Evolutionary conservation across 2,888 invertebrate genomes (phyloP), one percentile per base, ranked within the genome.

Genomic region (Gryllus longicercus): DNA sequence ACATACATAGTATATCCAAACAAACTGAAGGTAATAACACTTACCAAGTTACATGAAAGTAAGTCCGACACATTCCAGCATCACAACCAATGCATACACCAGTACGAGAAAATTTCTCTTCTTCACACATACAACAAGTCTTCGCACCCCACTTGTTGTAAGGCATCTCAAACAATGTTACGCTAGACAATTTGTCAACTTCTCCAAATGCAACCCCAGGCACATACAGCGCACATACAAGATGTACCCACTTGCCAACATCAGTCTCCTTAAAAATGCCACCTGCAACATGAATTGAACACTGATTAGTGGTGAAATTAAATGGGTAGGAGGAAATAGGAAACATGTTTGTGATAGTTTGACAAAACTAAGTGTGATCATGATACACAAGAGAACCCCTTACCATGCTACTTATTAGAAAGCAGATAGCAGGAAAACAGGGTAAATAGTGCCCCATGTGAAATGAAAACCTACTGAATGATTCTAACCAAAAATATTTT

Each of bases 1-100:
- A 10, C 38, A 8, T 5, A 38, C 8, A 1, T 8, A 38, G 38
- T 38, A 38, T 8, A 8, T 38, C 8, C 38, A 38, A 38, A 38
- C 38, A 8, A 38, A 38, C 18, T 74, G 21, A 74, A n/a, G 8
- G 5, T 4, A 76, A 74, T 63, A 11, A 50, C 25, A 83, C 85
- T 87, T 88, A 95, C 95, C 99, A 99, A 16, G 98, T 98, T 75
- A 98, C 98, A 87, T 99, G 99, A 87, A 99, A 98, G 89, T 95
- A 97, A 0, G 95, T 96, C 85, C 96, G 93, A 89, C 99, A 99
- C 92, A 99, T 94, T 50, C 99, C 99, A 14, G 99, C 99, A 88
- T 99, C 99, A 88, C 99, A 99, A 82, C 95, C 95, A 80, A 99
- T 96, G 86, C 96, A 96, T 18, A 99, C 96, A 2, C 99, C 99